Base-by-base conservation (phyloP, 2,797 vertebrate genomes). In the Agapornis canus region DNA sequence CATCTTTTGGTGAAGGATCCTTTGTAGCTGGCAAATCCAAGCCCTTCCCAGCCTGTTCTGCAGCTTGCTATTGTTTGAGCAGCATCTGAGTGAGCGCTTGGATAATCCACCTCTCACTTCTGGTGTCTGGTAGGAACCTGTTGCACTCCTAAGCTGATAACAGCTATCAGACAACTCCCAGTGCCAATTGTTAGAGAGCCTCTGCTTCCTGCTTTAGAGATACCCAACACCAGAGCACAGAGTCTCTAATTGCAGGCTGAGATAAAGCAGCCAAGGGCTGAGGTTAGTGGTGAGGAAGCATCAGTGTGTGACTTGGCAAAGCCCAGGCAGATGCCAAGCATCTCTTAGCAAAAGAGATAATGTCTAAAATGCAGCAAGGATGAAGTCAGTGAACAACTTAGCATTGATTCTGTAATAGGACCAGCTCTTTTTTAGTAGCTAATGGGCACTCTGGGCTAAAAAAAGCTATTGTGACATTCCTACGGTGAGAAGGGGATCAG, bases 1-100 rank as follows among this genome's bases (percentile, higher is more conserved):
- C 1, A 0, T 12, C 31, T 61, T n/a, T 25, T n/a, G 14, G 1
- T 4, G 18, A 29, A 40, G 51, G 63, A 51, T 14, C 13, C 48
- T 66, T 47, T 29, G 19, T 29, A 32, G 11, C 26, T 70, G 61
- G 18, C 27, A 32, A 66, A 39, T 39, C 23, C 11, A 19, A 47
- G 39, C 73, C 13, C 51, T 91, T 68, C 19, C 13, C 37, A 54
- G 54, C 54, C 54, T 57, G 14, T 57, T 16, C 54, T 16, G 32
- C 54, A 57, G 54, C 32, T 57, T 16, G 32, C 54, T 57, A 2
- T 25, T 57, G 23, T 57, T 57, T 35, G 32, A 32, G 22, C n/a
- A 57, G 22, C 23, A 25, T 57, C 32, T 35, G 59, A 61, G 78
- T 9, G 61, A 45, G 26, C 2, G 20, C 12, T 37, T 3, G 7